Percentiles rank a stretch among this genome's conserved stretches.
Evolutionary conservation across 2,797 vertebrate species (phyloP).

Genomic region (Poeciliopsis presidionis): DNA sequence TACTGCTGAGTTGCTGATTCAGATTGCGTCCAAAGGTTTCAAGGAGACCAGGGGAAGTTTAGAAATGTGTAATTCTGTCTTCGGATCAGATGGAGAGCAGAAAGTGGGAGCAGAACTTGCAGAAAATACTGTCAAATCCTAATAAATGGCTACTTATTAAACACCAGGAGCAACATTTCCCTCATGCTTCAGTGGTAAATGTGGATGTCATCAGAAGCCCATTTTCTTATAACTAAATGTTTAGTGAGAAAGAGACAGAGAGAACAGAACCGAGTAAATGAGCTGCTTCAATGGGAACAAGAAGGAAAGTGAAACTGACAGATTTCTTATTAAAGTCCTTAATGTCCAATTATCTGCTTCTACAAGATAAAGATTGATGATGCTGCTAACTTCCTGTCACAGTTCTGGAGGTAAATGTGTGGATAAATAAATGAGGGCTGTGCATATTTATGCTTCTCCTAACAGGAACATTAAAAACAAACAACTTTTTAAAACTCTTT

Average conservation of each 20-base stretch:
- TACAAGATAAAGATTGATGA: conserved; percentile 67
- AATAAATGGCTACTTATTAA: conserved; percentile 18
- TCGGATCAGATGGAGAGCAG: not conserved
- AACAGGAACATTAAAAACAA: not conserved
- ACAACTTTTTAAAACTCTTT: not conserved
- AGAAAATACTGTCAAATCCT: conserved; percentile 36
- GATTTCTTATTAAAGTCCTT: conserved; percentile 64
- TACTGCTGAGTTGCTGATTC: too few relatives aligned
- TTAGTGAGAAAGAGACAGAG: not conserved
- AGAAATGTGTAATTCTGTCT: not conserved
- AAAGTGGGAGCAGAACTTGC: not conserved
- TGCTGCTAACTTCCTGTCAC: conserved; percentile 59
- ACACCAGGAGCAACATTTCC: not conserved
- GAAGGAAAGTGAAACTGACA: conserved; percentile 29
- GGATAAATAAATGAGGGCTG: conserved; percentile 1
- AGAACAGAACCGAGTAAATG: not conserved
- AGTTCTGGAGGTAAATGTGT: conserved; percentile 5
- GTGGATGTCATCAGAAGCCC: conserved; percentile 16
- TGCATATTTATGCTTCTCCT: not conserved
- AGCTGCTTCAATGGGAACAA: conserved; percentile 24
- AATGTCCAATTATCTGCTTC: conserved; percentile 67
- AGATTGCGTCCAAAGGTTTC: too few relatives aligned
- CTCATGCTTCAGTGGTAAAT: conserved; percentile 23
- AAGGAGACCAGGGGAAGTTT: too few relatives aligned
- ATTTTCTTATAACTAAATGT: conserved; percentile 8